These are phyloP conservation scores for Aphelenchoides fujianensis DNA, from an alignment of 1,140 invertebrate species.

Conservation along the genomic window DNA sequence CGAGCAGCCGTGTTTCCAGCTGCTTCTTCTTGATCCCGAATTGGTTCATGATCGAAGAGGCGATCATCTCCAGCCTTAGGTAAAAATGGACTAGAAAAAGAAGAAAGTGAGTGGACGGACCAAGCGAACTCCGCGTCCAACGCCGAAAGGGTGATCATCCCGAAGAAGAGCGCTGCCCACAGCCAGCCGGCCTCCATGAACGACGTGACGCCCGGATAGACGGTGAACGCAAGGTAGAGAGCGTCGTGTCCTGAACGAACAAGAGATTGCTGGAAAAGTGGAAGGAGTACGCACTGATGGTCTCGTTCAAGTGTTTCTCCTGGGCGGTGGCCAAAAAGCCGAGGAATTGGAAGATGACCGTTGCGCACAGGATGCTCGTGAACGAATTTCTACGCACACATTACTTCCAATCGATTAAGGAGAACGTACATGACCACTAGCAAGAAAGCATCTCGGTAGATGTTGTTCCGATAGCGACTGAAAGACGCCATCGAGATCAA, in stretches of 20 bases:
- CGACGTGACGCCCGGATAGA: conserved; percentile 55
- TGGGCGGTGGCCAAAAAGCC: conserved; percentile 53
- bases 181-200: conserved; percentile 56
- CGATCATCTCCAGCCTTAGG: conserved; percentile 58
- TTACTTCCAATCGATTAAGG: conserved; percentile 18
- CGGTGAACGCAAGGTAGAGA: conserved; percentile 54
- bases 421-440: conserved; percentile 34
- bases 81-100: conserved; percentile 7
- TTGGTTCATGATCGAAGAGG: conserved; percentile 57
- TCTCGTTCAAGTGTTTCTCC: conserved; percentile 48
- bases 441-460: conserved; percentile 56
- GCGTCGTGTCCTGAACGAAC: conserved; percentile 51
- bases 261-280: background rate
- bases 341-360: conserved; percentile 60
- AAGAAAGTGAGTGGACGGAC: conserved; percentile 28
- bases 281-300: conserved; percentile 42
- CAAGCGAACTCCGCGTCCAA: conserved; percentile 59
- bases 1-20: conserved; percentile 47
- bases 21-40: conserved; percentile 50
- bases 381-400: conserved; percentile 46
- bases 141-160: conserved; percentile 55
- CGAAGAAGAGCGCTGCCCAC: conserved; percentile 58
- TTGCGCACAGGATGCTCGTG: conserved; percentile 56
- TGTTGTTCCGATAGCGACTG: conserved; percentile 57
- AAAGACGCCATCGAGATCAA: conserved; percentile 58